phyloP scores from a whole-genome alignment of 2,113 vertebrate species.

The Scytalopus superciliaris region DNA sequence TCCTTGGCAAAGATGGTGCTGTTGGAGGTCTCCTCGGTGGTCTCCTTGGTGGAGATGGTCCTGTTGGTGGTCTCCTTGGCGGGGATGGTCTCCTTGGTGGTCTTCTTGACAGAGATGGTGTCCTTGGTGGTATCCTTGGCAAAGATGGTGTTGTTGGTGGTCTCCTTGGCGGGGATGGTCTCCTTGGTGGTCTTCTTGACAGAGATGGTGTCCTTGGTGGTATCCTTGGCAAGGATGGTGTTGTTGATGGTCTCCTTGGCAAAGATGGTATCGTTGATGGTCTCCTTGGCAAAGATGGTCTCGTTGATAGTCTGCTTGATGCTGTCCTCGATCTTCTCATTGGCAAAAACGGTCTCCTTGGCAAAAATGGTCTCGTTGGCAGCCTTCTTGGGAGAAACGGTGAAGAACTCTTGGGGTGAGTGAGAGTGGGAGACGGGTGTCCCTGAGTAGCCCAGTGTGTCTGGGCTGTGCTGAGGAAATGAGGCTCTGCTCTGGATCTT shows the following conservation, averaged over 20 bases:
- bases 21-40: rapidly evolving
- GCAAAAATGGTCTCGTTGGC: conserved; percentile 7
- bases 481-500: background rate
- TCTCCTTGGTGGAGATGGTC: rapidly evolving
- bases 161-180: background rate
- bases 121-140: background rate
- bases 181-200: background rate
- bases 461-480: background rate
- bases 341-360: background rate
- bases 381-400: background rate
- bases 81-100: background rate
- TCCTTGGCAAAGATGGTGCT: rapidly evolving
- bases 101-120: background rate
- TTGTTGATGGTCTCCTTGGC: background rate
- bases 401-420: conserved; percentile 45
- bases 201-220: background rate
- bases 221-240: background rate
- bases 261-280: background rate
- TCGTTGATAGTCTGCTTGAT: conserved; percentile 29
- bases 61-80: background rate
- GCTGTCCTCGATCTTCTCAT: background rate
- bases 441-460: rapidly evolving
- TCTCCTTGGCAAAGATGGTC: background rate
- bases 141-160: background rate
- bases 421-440: background rate